Conservation (phyloP, 2,797 vertebrate genomes). For the Danionella dracula region DNA sequence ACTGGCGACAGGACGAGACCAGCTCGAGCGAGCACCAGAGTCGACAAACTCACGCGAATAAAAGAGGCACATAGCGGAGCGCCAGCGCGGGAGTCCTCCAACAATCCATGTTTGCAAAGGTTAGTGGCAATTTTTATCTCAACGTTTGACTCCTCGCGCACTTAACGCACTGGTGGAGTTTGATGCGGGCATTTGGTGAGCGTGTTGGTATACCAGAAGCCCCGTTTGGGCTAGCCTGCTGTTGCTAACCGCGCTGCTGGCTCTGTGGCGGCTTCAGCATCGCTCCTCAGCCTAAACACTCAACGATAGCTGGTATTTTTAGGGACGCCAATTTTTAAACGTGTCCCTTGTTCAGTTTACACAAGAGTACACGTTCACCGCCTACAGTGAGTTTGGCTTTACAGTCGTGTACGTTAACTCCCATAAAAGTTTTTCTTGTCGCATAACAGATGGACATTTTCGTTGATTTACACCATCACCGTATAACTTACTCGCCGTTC, state of each 20-base stretch:
- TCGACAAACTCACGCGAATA: neutral
- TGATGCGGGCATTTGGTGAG: neutral
- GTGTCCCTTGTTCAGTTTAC: no score
- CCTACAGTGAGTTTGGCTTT: no score
- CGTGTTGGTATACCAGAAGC: neutral
- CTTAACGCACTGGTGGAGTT: neutral
- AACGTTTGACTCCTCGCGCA: neutral
- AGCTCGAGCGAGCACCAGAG: neutral
- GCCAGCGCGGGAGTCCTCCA: neutral
- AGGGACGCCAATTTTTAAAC: neutral
- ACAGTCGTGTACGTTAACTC: no score
- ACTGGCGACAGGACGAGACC: slow-evolving; percentile 17
- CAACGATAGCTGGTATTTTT: neutral
- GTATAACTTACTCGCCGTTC: no score
- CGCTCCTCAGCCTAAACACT: neutral
- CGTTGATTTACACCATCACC: no score
- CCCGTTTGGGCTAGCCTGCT: slow-evolving; percentile 29
- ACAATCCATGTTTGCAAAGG: neutral
- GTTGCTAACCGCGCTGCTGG: neutral
- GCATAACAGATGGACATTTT: no score
- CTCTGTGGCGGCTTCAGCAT: neutral
- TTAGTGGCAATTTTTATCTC: neutral
- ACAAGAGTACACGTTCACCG: no score
- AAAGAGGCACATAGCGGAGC: neutral
- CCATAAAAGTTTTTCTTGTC: no score